Conservation (phyloP, 1,140 invertebrate genomes). For the Trachymyrmex septentrionalis region DNA sequence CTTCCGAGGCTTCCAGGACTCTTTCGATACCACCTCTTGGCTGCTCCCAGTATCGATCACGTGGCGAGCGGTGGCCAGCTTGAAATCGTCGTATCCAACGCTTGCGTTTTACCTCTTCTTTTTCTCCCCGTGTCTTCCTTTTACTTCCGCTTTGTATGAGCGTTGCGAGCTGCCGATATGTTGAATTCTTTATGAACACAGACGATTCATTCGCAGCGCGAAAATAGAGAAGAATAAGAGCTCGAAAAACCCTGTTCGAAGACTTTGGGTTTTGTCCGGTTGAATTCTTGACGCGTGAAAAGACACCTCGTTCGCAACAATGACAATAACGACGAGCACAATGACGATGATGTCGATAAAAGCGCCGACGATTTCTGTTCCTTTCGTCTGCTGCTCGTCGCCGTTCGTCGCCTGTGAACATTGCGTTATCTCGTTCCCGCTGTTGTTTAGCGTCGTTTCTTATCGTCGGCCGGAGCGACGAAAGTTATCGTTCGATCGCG, state of each 20-base stretch:
- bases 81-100: background rate
- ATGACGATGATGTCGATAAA: constrained; percentile 17
- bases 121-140: constrained; percentile 25
- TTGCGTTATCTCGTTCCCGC: constrained; percentile 54
- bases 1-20: constrained; percentile 46
- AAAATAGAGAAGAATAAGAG: constrained; percentile 5
- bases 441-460: constrained; percentile 55
- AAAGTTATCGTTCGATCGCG: constrained; percentile 63
- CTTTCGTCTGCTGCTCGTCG: too few relatives aligned
- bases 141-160: constrained; percentile 19
- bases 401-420: constrained; percentile 8
- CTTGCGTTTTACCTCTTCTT: background rate
- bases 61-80: background rate
- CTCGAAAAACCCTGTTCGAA: background rate
- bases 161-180: constrained; percentile 28
- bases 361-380: constrained; percentile 12
- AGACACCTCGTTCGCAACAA: background rate
- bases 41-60: constrained; percentile 50
- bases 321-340: background rate
- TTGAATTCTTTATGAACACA: constrained; percentile 47
- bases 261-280: background rate
- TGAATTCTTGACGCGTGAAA: constrained; percentile 21
- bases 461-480: constrained; percentile 35
- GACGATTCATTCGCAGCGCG: constrained; percentile 20
- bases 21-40: constrained; percentile 35